Conservation (phyloP, 2,888 invertebrate species). For the Galerucella pusilla region DNA sequence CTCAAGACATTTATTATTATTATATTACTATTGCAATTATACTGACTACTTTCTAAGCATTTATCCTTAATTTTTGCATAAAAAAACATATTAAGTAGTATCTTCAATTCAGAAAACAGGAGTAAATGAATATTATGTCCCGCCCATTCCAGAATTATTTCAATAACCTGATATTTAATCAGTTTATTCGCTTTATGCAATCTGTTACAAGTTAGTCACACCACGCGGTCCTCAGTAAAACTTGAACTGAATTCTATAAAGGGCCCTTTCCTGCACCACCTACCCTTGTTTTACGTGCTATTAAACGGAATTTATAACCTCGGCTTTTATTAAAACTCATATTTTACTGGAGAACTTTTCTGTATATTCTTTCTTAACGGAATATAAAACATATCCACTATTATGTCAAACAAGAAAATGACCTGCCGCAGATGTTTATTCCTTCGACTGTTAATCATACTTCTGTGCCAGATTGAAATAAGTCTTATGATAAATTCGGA, state of each 20-base stretch:
- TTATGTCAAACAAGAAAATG: constrained; percentile 43
- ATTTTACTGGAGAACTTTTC: constrained; percentile 49
- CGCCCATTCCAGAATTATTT: background rate
- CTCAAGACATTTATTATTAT: too few species aligned
- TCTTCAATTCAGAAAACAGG: background rate
- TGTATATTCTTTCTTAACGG: constrained; percentile 47
- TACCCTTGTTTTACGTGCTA: constrained; percentile 48
- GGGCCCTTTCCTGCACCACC: constrained; percentile 52
- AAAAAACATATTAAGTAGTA: too few species aligned
- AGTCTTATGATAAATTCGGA: background rate
- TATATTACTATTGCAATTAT: too few species aligned
- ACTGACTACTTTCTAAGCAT: too few species aligned
- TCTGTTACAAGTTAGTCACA: constrained; percentile 34
- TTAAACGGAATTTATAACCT: constrained; percentile 53
- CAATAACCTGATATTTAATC: background rate
- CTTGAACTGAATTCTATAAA: constrained; percentile 46
- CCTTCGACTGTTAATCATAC: constrained; percentile 20
- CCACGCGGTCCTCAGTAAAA: constrained; percentile 29
- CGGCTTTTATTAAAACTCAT: constrained; percentile 54
- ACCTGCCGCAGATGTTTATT: constrained; percentile 30
- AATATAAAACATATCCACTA: constrained; percentile 40
- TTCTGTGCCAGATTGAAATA: constrained; percentile 6
- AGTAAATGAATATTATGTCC: background rate
- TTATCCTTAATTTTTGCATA: too few species aligned
- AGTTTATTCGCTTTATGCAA: constrained; percentile 6